These are phyloP conservation scores for Zoanthus solanderi DNA, from an alignment of 92 coral and sea anemone genomes.

Conservation along the genomic window DNA sequence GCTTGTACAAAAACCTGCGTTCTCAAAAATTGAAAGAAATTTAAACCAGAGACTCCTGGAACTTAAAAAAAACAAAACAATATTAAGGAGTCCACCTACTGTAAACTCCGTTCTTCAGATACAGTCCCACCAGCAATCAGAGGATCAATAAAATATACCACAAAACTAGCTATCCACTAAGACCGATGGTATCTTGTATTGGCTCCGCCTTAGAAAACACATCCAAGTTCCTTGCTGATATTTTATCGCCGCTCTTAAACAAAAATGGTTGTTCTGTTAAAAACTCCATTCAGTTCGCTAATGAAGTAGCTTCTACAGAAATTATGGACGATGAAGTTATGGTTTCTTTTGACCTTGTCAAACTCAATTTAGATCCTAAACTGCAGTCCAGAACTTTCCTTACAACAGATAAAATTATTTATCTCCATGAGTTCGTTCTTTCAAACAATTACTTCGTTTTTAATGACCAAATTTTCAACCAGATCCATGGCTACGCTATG, in stretches of 20 bases:
- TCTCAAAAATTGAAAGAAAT: constrained; percentile 46
- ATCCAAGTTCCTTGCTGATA: constrained; percentile 38
- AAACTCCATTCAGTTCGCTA: constrained; percentile 49
- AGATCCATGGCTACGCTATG: constrained; percentile 50
- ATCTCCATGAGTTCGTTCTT: neutral
- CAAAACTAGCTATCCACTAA: constrained; percentile 26
- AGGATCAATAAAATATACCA: constrained; percentile 42
- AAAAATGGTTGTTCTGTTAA: constrained; percentile 35
- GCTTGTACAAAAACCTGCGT: constrained; percentile 30
- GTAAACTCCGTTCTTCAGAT: constrained; percentile 56
- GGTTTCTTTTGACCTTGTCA: constrained; percentile 60
- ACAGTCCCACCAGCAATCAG: constrained; percentile 44
- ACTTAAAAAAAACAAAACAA: constrained; percentile 41
- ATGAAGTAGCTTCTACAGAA: constrained; percentile 24
- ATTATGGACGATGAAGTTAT: constrained; percentile 53
- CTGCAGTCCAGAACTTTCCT: neutral
- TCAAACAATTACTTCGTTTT: constrained; percentile 28
- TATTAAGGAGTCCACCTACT: constrained; percentile 58
- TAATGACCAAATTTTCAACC: constrained; percentile 21
- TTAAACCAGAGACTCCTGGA: constrained; percentile 43
- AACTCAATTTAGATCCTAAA: constrained; percentile 15
- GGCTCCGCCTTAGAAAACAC: constrained; percentile 54
- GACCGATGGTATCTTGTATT: constrained; percentile 62
- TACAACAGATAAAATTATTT: neutral
- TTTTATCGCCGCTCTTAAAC: constrained; percentile 44